A percentile compares a stretch with the other conserved stretches of the same genome.
phyloP scores from a whole-genome alignment of 2,113 vertebrate species.

The Patagioenas fasciata region DNA sequence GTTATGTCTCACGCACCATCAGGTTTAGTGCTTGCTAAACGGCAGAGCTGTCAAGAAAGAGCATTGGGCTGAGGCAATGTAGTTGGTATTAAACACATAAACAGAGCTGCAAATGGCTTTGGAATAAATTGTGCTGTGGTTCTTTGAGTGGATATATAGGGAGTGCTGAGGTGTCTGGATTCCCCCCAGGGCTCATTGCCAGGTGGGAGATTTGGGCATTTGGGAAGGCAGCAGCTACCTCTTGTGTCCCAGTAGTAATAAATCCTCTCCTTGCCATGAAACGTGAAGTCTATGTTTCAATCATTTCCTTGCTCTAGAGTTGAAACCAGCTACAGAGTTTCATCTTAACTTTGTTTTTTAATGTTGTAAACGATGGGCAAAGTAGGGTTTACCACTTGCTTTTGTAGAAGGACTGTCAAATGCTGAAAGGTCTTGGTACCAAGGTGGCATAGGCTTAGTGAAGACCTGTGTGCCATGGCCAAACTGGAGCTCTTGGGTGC shows the following conservation, averaged over 20 bases:
- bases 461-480: neutral
- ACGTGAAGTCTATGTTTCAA: neutral
- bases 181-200: neutral
- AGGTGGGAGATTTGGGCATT: neutral
- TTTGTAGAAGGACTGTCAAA: neutral
- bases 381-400: neutral
- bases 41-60: neutral
- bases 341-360: neutral
- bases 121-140: neutral
- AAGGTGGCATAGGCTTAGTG: neutral
- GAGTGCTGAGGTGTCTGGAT: neutral
- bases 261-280: neutral
- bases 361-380: neutral
- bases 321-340: neutral
- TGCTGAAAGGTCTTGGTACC: neutral
- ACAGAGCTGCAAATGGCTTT: neutral
- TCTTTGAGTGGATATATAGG: neutral
- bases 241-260: neutral
- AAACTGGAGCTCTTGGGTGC: neutral
- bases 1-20: neutral
- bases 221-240: neutral
- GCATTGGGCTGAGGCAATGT: neutral
- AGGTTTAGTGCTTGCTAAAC: neutral
- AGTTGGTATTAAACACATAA: neutral
- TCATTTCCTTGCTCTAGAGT: neutral